Evolutionary conservation across 2,113 vertebrate species (phyloP).

Genomic region (Raja brachyura): DNA sequence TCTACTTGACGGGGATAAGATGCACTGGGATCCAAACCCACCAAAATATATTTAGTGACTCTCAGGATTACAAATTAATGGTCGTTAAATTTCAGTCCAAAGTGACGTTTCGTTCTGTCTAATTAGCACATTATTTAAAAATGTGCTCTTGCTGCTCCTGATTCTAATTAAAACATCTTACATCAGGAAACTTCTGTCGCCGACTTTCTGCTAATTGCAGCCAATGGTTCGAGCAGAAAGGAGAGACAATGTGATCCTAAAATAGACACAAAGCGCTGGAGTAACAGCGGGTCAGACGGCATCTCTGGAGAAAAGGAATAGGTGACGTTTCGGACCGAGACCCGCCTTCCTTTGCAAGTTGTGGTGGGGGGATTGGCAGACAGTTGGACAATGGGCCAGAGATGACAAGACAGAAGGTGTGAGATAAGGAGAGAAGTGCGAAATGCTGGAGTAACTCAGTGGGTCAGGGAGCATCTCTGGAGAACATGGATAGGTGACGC

Average conservation of each 20-base stretch:
- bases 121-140: slow-evolving; percentile 20
- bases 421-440: too few relatives aligned
- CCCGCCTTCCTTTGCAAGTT: too few relatives aligned
- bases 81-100: neutral
- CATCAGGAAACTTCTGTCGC: neutral
- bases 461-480: too few relatives aligned
- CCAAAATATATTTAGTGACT: slow-evolving; percentile 26
- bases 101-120: neutral
- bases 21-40: neutral
- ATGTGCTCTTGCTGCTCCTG: neutral
- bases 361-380: too few relatives aligned
- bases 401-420: too few relatives aligned
- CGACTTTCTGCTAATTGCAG: neutral
- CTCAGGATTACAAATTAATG: neutral
- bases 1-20: neutral
- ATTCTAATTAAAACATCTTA: neutral
- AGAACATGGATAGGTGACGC: too few relatives aligned
- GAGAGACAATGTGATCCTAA: neutral
- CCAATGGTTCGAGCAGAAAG: neutral
- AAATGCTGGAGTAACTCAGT: too few relatives aligned
- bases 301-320: too few relatives aligned
- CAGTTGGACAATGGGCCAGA: too few relatives aligned
- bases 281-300: too few relatives aligned
- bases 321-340: too few relatives aligned
- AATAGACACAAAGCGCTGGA: too few relatives aligned